Evolutionary conservation across 2,113 vertebrate species (phyloP).

Genomic region (Gorsachius goisagi): DNA sequence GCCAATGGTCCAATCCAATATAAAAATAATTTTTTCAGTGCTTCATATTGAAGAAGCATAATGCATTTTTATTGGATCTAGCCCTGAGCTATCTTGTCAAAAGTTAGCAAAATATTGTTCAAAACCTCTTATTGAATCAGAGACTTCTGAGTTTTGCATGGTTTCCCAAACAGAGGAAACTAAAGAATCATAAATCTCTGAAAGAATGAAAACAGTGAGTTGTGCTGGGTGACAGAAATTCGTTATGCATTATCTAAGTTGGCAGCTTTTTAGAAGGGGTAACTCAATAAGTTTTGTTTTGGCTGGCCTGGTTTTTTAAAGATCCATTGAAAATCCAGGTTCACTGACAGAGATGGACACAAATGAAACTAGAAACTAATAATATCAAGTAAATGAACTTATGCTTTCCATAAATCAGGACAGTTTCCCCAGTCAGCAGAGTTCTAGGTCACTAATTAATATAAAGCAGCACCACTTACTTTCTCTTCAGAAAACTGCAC

Average conservation of each 20-base stretch:
- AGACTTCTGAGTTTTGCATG: neutral
- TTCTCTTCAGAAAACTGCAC: neutral
- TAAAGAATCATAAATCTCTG: neutral
- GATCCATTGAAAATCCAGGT: neutral
- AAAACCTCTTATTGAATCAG: neutral
- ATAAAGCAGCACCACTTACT: neutral
- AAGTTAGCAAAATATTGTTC: slow-evolving; percentile 30
- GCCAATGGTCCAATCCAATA: slow-evolving; percentile 41
- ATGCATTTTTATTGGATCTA: slow-evolving; percentile 48
- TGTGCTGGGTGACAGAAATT: neutral
- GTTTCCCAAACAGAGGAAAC: neutral
- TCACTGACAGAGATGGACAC: neutral
- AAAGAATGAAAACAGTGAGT: neutral
- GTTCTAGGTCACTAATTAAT: neutral
- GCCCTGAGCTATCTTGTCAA: slow-evolving; percentile 21
- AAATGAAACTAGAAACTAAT: neutral
- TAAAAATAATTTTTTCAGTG: slow-evolving; percentile 51
- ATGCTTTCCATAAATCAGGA: neutral
- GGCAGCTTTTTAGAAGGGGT: neutral
- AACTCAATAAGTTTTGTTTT: neutral
- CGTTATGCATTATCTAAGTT: neutral
- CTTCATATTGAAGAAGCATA: slow-evolving; percentile 11
- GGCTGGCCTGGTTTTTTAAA: neutral
- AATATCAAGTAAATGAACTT: neutral
- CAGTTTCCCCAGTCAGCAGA: neutral